Base-by-base conservation (phyloP, 2,888 invertebrate species). In the Chorisops tibialis region DNA sequence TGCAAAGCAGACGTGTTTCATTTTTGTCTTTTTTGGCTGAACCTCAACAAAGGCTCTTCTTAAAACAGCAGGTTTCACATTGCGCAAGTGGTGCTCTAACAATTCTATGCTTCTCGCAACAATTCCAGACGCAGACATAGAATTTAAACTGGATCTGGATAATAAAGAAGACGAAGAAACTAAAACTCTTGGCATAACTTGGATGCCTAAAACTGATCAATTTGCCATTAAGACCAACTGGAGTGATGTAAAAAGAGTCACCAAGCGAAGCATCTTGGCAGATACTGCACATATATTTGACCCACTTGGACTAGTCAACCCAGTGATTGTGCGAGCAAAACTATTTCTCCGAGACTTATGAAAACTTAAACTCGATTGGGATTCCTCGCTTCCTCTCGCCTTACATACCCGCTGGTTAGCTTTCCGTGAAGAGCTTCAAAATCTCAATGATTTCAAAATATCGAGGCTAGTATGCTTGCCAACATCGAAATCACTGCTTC, bases 271-370 rank as follows among this genome's bases (percentile, higher is more conserved):
- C n/a, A 38, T 63, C 3, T 38, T 6, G 6, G n/a, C 45, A 16
- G 45, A 45, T 14, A 45, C 52, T 18, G n/a, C n/a, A n/a, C n/a
- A n/a, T n/a, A n/a, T n/a, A n/a, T n/a, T n/a, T n/a, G n/a, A n/a
- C n/a, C 61, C 65, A 45, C 21, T 67, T 11, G 60, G 61, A 9
- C 9, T 65, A 19, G 24, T 65, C 21, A 51, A 21, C 21, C 62
- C 64, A 48, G 48, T 66, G 16, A 43, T 65, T 6, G 59, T 65
- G 1, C 62, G 30, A 14, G 63, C 56, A 14, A 65, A 67, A 14
- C 58, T 63, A 18, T 59, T 65, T 2, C 7, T 67, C 37, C 67
- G 64, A 41, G 37, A 65, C 19, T n/a, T n/a, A n/a, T n/a, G n/a
- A n/a, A n/a, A n/a, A n/a, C n/a, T n/a, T n/a, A n/a, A n/a, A n/a